Percentiles rank a stretch among this genome's conserved stretches.
Conservation (phyloP, 2,113 vertebrate genomes). For the Pagrus major region DNA sequence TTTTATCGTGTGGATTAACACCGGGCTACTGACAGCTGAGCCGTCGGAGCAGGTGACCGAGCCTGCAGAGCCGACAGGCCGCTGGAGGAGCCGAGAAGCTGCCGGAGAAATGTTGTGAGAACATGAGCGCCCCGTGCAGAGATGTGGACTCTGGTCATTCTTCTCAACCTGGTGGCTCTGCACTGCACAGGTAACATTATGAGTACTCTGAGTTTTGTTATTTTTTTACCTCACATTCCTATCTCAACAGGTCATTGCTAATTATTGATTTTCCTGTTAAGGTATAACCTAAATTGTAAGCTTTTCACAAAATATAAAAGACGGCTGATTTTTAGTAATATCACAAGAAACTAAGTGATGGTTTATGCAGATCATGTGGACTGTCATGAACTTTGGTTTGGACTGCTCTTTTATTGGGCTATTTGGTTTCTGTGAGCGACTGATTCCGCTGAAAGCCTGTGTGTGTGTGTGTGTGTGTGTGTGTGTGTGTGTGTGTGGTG, state of each 20-base stretch:
- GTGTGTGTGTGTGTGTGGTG: too few relatives aligned
- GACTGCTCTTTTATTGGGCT: not conserved
- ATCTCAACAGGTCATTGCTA: too few relatives aligned
- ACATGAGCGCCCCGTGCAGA: slow-evolving; percentile 24
- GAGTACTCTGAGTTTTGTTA: not conserved
- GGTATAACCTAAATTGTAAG: too few relatives aligned
- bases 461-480: not conserved
- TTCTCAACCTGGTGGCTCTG: slow-evolving; percentile 26
- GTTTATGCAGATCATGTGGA: too few relatives aligned
- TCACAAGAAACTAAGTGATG: too few relatives aligned
- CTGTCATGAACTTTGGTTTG: too few relatives aligned
- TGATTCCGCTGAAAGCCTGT: not conserved
- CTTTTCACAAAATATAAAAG: too few relatives aligned
- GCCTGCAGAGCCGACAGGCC: not conserved
- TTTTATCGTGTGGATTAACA: not conserved
- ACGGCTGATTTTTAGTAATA: too few relatives aligned
- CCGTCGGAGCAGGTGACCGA: not conserved
- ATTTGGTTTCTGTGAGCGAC: not conserved
- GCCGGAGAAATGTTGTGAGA: slow-evolving; percentile 26
- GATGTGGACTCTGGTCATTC: slow-evolving; percentile 46
- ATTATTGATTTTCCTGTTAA: too few relatives aligned
- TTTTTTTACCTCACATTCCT: too few relatives aligned
- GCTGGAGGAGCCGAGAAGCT: not conserved
- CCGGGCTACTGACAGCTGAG: not conserved
- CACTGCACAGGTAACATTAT: slow-evolving; percentile 42